Base-by-base conservation (phyloP, 2,113 vertebrate genomes). In the Physeter macrocephalus region DNA sequence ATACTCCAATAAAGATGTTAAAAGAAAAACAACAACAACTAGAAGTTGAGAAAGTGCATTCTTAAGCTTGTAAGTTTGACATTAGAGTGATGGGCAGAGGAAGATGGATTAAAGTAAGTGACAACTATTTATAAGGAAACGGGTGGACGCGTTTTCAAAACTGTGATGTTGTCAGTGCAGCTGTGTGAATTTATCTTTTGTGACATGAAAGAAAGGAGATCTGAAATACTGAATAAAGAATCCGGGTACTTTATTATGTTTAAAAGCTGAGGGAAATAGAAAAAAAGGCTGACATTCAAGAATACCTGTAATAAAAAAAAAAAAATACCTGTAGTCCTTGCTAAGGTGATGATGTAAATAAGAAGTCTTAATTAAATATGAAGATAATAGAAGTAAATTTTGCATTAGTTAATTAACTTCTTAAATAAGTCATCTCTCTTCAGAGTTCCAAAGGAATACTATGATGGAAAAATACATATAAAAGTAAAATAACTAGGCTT, bases 331-430 rank as follows among this genome's bases (percentile, higher is more conserved):
- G 64, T 95, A 84, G 20, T 66, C 89, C 36, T 57, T 93, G 27
- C 27, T 95, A 95, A 86, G 71, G 92, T 6, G 3, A 34, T 57
- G 90, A 93, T 2, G 20, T 78, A 82, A 97, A 77, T 95, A 96
- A 97, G 74, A 52, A 84, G 9, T 95, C 84, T 92, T 96, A 95
- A 96, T 98, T 97, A 96, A 97, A 95, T 97, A 90, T 88, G 52
- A 93, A 86, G 66, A 97, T 95, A 97, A 91, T 93, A 90, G 57
- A 29, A 90, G 57, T 80, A 96, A 88, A 90, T 90, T 97, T 96
- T 96, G 29, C 36, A 81, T 88, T 92, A 96, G 59, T 96, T 97
- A 97, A 97, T 97, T 97, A 91, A 36, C 64, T 90, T 97, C 87
- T 95, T 81, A 94, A 97, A 91, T 94, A 88, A 93, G 75, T 57